Evolutionary conservation across 2,113 vertebrate species (phyloP).

Genomic region (Caracal caracal): DNA sequence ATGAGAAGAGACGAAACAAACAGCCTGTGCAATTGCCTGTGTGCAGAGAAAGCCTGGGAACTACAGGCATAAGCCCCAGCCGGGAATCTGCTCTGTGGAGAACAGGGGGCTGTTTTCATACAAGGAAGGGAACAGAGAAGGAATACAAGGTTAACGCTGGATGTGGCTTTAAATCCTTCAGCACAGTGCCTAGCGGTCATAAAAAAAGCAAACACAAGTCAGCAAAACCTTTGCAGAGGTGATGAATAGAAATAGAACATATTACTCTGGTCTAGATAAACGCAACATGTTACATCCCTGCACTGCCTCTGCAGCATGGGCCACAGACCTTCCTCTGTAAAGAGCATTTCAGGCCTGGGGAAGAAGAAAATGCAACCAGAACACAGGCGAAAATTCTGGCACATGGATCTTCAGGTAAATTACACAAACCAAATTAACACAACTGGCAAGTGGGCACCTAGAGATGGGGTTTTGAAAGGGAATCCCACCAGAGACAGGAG

Average conservation of each 20-base stretch:
- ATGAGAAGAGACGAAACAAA: neutral
- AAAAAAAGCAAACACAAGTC: slow-evolving; percentile 39
- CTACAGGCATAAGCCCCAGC: neutral
- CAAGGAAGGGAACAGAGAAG: slow-evolving; percentile 7
- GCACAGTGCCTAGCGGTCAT: neutral
- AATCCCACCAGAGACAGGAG: neutral
- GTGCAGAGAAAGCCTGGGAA: neutral
- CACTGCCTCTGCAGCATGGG: neutral
- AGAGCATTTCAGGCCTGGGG: neutral
- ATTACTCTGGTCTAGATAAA: slow-evolving; percentile 19
- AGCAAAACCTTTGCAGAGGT: slow-evolving; percentile 33
- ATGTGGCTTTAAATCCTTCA: slow-evolving; percentile 62
- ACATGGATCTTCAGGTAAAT: neutral
- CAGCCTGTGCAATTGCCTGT: neutral
- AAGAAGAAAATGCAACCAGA: neutral
- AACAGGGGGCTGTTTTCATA: neutral
- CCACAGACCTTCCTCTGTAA: neutral
- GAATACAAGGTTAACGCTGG: neutral
- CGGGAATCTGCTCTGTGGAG: neutral
- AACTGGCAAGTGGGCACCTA: neutral
- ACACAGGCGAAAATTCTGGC: neutral
- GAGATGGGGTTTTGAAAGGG: neutral
- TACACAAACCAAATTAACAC: neutral
- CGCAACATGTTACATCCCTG: neutral
- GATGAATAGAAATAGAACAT: slow-evolving; percentile 56